Conservation (phyloP, 1,140 invertebrate genomes). For the Eurosta solidaginis region DNA sequence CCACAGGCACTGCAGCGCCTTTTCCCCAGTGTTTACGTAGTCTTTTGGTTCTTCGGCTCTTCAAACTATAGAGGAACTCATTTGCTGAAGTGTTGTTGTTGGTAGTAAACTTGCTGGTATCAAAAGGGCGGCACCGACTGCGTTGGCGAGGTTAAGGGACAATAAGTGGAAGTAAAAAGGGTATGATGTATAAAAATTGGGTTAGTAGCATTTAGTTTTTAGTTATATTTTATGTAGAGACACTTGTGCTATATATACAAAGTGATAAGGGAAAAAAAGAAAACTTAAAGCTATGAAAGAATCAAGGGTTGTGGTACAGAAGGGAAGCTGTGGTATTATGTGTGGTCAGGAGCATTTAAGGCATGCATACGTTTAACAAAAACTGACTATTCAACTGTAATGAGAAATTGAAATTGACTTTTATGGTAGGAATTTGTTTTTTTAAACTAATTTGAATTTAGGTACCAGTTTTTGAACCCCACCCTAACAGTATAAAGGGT, state of each 20-base stretch:
- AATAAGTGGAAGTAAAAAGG: not conserved
- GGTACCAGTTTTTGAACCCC: no score
- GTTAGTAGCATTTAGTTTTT: constrained; percentile 14
- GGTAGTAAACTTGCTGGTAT: not conserved
- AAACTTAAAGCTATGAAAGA: not conserved
- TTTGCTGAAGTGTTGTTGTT: constrained; percentile 1
- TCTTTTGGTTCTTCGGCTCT: not conserved
- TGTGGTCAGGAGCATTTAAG: not conserved
- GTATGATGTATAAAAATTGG: not conserved
- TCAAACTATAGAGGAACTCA: not conserved
- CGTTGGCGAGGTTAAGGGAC: not conserved
- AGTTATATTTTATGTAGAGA: constrained; percentile 21
- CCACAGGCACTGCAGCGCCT: not conserved
- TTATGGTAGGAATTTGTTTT: no score
- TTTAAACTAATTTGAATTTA: no score
- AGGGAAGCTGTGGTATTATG: not conserved
- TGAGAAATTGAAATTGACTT: not conserved
- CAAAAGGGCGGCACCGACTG: not conserved
- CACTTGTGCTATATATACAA: constrained; percentile 13
- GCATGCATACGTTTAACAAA: not conserved
- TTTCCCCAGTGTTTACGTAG: constrained; percentile 1
- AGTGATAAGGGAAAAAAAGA: not conserved
- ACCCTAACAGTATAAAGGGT: no score
- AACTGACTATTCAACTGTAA: not conserved
- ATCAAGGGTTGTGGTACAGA: not conserved